These are phyloP conservation scores for Eupristina koningsbergeri DNA, from an alignment of 1,140 invertebrate genomes.

Conservation along the genomic window DNA sequence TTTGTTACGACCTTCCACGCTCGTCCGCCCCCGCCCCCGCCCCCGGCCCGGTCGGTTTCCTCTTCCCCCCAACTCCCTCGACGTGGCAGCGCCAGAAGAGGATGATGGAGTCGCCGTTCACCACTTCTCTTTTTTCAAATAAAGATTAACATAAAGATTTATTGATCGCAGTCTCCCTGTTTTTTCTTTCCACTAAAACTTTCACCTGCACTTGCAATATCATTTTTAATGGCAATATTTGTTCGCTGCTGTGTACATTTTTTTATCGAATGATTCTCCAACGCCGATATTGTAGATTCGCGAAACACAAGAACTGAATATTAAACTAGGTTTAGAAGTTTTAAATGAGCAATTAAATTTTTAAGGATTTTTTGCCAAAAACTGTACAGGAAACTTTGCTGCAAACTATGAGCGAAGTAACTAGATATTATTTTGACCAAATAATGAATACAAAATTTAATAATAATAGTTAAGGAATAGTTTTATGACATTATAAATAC, in stretches of 20 bases:
- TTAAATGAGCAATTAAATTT: neutral
- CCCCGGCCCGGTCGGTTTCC: no score
- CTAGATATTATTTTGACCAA: no score
- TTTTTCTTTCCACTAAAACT: slow-evolving; percentile 16
- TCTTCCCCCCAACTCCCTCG: no score
- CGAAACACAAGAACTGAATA: neutral
- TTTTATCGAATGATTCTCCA: neutral
- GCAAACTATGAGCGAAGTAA: no score
- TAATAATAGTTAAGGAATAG: neutral
- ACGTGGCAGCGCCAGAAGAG: neutral
- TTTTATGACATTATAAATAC: neutral
- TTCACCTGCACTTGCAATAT: slow-evolving; percentile 29
- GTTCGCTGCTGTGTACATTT: neutral
- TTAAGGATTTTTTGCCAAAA: no score
- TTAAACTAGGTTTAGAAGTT: neutral
- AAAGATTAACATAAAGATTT: slow-evolving; percentile 46
- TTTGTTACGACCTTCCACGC: slow-evolving; percentile 46
- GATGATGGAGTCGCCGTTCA: neutral
- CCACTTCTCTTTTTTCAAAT: neutral
- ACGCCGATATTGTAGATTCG: no score
- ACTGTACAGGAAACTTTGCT: no score
- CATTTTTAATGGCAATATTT: slow-evolving; percentile 41
- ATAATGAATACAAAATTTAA: neutral
- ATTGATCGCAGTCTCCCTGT: neutral
- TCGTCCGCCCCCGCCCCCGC: no score